These are phyloP conservation scores for Pseudopodoces humilis DNA, from an alignment of 2,113 vertebrate genomes.

Conservation along the genomic window DNA sequence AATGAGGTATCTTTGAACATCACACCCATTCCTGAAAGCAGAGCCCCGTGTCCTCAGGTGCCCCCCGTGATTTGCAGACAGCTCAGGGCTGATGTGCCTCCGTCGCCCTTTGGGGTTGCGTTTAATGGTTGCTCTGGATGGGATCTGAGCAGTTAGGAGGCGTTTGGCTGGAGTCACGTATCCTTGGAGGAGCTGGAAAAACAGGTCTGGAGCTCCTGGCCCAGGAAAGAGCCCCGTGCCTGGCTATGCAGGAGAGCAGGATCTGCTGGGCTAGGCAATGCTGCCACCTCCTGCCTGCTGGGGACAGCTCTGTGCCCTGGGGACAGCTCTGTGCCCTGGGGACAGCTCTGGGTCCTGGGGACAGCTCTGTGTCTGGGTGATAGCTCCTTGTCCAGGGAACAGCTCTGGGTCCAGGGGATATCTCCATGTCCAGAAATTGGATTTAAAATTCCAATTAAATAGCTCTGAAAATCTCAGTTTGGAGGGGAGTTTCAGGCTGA, in stretches of 20 bases:
- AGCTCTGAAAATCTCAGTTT: background rate
- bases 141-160: conserved; percentile 5
- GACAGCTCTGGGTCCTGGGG: background rate
- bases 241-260: background rate
- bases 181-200: conserved; percentile 57
- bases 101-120: background rate
- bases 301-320: background rate
- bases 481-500: background rate
- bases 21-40: background rate
- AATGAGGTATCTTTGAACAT: conserved; percentile 29
- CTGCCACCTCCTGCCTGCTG: conserved; percentile 66
- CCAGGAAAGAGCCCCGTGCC: background rate
- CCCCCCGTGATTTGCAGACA: background rate
- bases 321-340: background rate
- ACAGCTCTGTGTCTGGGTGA: background rate
- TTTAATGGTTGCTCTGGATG: background rate
- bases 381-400: background rate
- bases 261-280: conserved; percentile 43
- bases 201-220: conserved; percentile 39
- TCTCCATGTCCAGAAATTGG: background rate
- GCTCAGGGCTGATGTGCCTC: conserved; percentile 1
- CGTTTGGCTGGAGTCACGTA: conserved; percentile 23
- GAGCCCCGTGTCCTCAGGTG: conserved; percentile 20
- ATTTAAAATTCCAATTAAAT: background rate
- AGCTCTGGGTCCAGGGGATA: background rate